A percentile compares a stretch with the other conserved stretches of the same genome.
These are phyloP conservation scores for Scaptomyza parva DNA, from an alignment of 2,888 invertebrate species.

Conservation along the genomic window DNA sequence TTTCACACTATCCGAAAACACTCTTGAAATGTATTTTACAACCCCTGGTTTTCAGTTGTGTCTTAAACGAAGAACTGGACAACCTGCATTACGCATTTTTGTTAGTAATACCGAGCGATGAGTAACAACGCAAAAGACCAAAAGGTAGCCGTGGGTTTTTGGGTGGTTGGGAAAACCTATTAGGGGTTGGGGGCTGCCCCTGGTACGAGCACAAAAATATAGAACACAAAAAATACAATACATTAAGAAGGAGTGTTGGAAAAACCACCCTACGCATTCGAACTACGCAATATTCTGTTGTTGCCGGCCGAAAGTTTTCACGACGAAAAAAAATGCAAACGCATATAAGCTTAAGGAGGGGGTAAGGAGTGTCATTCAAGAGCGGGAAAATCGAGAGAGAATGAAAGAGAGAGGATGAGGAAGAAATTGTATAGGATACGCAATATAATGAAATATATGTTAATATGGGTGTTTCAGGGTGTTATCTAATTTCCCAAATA, in stretches of 20 bases:
- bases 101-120: conserved; percentile 20
- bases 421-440: conserved; percentile 22
- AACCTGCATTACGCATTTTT: conserved; percentile 58
- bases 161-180: conserved; percentile 63
- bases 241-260: conserved; percentile 2
- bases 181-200: conserved; percentile 32
- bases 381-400: conserved; percentile 1
- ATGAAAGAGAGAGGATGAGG: conserved; percentile 2
- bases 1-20: background rate
- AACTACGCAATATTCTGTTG: conserved; percentile 72
- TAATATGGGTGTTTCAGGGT: conserved; percentile 13
- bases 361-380: background rate
- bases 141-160: conserved; percentile 23
- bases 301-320: conserved; percentile 58
- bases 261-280: conserved; percentile 51
- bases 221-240: background rate
- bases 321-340: conserved; percentile 29
- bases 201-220: background rate
- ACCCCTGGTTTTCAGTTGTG: background rate
- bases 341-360: conserved; percentile 40
- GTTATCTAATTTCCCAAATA: conserved; percentile 47
- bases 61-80: conserved; percentile 7
- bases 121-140: conserved; percentile 55
- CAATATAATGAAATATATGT: conserved; percentile 35
- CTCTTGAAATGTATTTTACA: background rate